Evolutionary conservation across 1,140 invertebrate species (phyloP).

Genomic region (Apis florea): DNA sequence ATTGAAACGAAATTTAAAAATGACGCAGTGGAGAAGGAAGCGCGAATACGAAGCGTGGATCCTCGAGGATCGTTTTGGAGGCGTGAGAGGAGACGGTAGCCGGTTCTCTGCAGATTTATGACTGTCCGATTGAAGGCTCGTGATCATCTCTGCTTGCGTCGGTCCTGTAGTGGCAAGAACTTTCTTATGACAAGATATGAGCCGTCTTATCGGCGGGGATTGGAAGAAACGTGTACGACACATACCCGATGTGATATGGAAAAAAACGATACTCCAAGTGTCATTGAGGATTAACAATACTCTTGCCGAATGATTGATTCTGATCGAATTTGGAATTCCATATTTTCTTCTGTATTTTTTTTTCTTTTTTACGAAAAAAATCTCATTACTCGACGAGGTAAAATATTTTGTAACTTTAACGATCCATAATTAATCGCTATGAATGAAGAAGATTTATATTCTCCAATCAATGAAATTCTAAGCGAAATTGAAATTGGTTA

Average conservation of each 20-base stretch:
- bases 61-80: constrained; percentile 36
- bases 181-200: constrained; percentile 58
- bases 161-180: constrained; percentile 29
- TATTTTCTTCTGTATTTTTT: background rate
- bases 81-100: constrained; percentile 52
- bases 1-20: background rate
- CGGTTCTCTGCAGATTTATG: constrained; percentile 67
- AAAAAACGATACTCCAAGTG: background rate
- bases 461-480: background rate
- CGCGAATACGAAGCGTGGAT: background rate
- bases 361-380: no score
- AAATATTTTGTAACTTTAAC: background rate
- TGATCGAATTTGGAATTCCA: background rate
- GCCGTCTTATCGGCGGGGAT: constrained; percentile 30
- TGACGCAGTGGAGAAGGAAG: background rate
- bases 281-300: background rate
- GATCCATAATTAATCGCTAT: background rate
- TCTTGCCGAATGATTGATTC: background rate
- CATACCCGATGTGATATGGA: no score
- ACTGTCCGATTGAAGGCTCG: constrained; percentile 65
- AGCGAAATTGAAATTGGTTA: background rate
- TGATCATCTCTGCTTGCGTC: constrained; percentile 46
- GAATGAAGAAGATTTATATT: background rate
- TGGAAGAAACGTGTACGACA: constrained; percentile 20
- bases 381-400: background rate